These are phyloP conservation scores for Theristus sp. DNA, from an alignment of 2,888 invertebrate genomes.

Conservation along the genomic window DNA sequence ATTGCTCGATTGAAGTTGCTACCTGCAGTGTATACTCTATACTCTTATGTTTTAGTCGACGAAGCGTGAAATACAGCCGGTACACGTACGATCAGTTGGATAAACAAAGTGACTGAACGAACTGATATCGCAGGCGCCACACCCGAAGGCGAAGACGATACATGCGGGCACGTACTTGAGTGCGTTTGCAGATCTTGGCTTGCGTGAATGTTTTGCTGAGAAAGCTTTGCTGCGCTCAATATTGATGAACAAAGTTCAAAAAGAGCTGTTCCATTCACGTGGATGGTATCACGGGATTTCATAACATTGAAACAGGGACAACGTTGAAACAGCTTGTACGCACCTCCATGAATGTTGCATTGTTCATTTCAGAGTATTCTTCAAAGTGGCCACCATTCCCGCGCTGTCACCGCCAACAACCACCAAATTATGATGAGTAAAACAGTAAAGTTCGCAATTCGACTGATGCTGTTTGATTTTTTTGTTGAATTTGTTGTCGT, in stretches of 20 bases:
- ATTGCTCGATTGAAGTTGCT: no score
- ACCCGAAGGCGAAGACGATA: conserved; percentile 11
- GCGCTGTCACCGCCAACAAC: conserved; percentile 4
- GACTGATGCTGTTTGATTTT: no score
- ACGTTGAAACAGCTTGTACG: no score
- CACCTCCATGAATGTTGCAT: background rate
- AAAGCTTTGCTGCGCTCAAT: background rate
- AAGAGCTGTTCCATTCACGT: background rate
- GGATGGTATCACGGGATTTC: no score
- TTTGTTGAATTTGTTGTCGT: no score
- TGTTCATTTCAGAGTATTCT: conserved; percentile 12
- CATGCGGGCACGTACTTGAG: conserved; percentile 22
- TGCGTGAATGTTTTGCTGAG: background rate
- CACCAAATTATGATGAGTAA: no score
- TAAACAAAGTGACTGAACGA: conserved; percentile 15
- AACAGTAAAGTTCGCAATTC: no score
- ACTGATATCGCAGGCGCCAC: conserved; percentile 12
- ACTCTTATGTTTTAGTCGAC: conserved; percentile 11
- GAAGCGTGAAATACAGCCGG: conserved; percentile 19
- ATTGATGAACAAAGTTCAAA: background rate
- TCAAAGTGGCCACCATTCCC: conserved; percentile 10
- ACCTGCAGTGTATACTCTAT: no score
- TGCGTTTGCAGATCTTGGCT: background rate
- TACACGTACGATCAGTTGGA: conserved; percentile 16
- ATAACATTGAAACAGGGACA: no score